phyloP scores from a whole-genome alignment of 2,113 vertebrate species.

The Platichthys flesus region DNA sequence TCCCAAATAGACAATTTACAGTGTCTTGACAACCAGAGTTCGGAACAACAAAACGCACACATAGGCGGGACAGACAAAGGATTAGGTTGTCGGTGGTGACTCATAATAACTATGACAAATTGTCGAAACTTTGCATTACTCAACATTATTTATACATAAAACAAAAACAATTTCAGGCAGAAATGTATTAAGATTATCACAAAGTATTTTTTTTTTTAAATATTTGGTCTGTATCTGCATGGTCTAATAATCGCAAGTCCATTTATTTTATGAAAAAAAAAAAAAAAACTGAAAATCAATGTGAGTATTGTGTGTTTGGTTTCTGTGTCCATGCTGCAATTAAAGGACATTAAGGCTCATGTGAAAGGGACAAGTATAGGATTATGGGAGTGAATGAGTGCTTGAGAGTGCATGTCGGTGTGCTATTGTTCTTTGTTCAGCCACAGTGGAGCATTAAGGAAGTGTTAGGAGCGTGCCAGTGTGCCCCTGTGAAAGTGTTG shows the following conservation, averaged over 20 bases:
- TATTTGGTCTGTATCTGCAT: neutral
- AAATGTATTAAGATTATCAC: constrained; percentile 29
- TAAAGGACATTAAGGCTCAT: constrained; percentile 27
- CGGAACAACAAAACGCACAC: neutral
- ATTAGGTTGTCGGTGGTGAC: constrained; percentile 41
- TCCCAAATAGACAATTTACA: neutral
- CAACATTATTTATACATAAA: constrained; percentile 22
- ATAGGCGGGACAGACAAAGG: constrained; percentile 38
- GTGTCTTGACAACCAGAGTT: constrained; percentile 5
- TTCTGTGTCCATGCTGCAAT: constrained; percentile 10
- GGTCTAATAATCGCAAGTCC: neutral
- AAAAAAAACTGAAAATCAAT: constrained; percentile 11
- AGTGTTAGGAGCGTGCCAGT: constrained; percentile 80
- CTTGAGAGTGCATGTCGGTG: constrained; percentile 53
- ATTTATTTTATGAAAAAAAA: constrained; percentile 9
- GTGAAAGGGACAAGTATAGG: constrained; percentile 57
- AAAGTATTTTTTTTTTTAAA: neutral
- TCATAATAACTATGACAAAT: constrained; percentile 53
- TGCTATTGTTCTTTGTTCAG: constrained; percentile 79
- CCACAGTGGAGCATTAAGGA: constrained; percentile 80
- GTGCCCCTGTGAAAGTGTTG: constrained; percentile 74
- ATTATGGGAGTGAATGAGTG: constrained; percentile 63
- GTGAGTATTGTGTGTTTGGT: constrained; percentile 36
- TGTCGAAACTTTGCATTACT: constrained; percentile 33
- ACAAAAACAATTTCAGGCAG: neutral